A percentile compares a stretch with the other conserved stretches of the same genome.
These are phyloP conservation scores for Tricholauxania praeusta DNA, from an alignment of 2,888 invertebrate genomes.

Conservation along the genomic window DNA sequence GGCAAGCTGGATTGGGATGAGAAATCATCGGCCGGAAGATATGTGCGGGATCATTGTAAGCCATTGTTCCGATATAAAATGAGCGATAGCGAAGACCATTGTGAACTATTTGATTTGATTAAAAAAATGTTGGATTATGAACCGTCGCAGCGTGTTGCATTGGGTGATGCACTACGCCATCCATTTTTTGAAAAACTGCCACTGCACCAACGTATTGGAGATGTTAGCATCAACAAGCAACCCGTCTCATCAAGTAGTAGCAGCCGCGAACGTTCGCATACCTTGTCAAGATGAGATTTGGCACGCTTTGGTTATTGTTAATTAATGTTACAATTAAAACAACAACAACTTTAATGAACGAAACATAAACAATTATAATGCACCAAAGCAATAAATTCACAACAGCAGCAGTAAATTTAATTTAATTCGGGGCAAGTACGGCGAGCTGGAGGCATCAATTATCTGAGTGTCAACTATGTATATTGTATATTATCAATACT, in stretches of 20 bases:
- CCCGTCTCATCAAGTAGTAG: conserved; percentile 64
- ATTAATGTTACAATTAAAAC: conserved; percentile 55
- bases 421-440: no score
- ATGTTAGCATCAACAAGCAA: conserved; percentile 57
- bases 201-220: conserved; percentile 79
- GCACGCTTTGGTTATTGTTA: conserved; percentile 69
- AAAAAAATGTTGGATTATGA: conserved; percentile 98
- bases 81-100: conserved; percentile 90
- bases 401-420: no score
- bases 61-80: conserved; percentile 93
- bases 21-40: conserved; percentile 95
- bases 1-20: conserved; percentile 99
- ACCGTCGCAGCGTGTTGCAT: conserved; percentile 88
- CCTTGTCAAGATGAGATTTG: conserved; percentile 69
- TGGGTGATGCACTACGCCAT: conserved; percentile 90
- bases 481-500: no score
- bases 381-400: no score
- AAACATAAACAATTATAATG: conserved; percentile 1
- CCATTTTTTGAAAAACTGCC: conserved; percentile 93
- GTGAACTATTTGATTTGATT: conserved; percentile 93
- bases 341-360: conserved; percentile 32
- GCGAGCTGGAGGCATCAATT: no score
- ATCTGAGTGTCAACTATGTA: no score
- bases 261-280: conserved; percentile 75
- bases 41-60: conserved; percentile 98